phyloP scores from a whole-genome alignment of 2,888 invertebrate genomes.

The Apotomis capreana region DNA sequence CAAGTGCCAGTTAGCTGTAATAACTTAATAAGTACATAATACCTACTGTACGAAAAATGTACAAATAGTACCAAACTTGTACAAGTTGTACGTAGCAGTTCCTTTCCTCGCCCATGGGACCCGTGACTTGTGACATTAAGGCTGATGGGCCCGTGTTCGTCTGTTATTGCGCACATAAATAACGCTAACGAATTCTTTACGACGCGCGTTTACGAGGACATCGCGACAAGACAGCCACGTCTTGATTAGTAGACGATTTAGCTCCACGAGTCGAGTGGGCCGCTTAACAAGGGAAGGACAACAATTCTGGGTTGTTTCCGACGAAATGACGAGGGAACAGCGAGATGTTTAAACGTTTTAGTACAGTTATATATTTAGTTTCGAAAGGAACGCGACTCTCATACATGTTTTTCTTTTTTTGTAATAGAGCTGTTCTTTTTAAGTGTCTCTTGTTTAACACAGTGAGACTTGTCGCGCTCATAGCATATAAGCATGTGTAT shows the following conservation, averaged over 20 bases:
- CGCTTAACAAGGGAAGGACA: not conserved
- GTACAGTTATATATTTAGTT: constrained; percentile 17
- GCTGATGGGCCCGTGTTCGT: constrained; percentile 7
- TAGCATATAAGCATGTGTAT: too few relatives aligned
- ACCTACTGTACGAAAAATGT: too few relatives aligned
- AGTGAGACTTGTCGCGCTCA: not conserved
- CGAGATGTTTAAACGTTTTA: constrained; percentile 12
- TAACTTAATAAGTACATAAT: too few relatives aligned
- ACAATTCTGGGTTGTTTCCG: constrained; percentile 6
- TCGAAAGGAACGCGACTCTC: not conserved
- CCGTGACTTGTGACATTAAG: not conserved
- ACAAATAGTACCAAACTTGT: too few relatives aligned
- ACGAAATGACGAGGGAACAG: constrained; percentile 1
- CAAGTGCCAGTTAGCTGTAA: too few relatives aligned
- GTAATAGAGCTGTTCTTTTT: not conserved
- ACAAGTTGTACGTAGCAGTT: too few relatives aligned
- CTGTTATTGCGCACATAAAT: constrained; percentile 21
- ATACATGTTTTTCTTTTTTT: not conserved
- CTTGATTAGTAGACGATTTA: constrained; percentile 12
- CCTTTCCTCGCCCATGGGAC: not conserved
- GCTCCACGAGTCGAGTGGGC: not conserved
- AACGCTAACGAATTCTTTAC: constrained; percentile 24
- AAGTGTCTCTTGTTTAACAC: not conserved
- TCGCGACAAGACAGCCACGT: constrained; percentile 3
- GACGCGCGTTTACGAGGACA: constrained; percentile 25